These are phyloP conservation scores for Henicopernis longicauda DNA, from an alignment of 2,113 vertebrate genomes.

Conservation along the genomic window DNA sequence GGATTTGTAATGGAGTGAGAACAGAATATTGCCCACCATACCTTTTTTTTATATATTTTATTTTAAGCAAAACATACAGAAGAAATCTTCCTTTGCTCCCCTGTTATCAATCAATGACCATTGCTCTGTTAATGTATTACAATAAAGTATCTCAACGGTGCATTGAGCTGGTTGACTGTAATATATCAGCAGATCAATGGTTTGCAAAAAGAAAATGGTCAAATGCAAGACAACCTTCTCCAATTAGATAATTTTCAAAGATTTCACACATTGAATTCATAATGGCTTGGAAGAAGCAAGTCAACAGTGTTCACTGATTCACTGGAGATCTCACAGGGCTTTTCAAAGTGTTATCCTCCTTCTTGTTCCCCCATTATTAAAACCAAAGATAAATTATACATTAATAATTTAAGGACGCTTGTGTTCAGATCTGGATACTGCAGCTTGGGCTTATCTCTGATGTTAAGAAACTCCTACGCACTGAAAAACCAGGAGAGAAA, in stretches of 20 bases:
- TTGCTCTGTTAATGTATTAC: conserved; percentile 58
- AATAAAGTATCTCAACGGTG: conserved; percentile 55
- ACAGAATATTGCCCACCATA: background rate
- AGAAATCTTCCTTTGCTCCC: conserved; percentile 35
- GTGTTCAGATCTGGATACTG: background rate
- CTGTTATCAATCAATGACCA: conserved; percentile 60
- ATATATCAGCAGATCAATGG: conserved; percentile 65
- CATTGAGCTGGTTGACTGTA: conserved; percentile 49
- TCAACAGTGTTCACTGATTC: background rate
- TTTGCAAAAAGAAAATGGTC: conserved; percentile 51
- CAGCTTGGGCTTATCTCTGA: background rate
- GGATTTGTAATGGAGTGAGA: conserved; percentile 38
- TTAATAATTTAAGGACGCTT: background rate
- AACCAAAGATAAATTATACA: background rate
- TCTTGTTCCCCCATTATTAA: background rate
- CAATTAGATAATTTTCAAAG: conserved; percentile 54
- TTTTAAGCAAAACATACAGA: conserved; percentile 26
- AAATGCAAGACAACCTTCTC: conserved; percentile 32
- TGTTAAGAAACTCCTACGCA: background rate
- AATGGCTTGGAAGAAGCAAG: background rate
- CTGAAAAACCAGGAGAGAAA: background rate
- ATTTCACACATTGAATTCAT: background rate
- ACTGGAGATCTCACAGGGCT: background rate
- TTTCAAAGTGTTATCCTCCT: background rate
- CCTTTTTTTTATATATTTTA: background rate